A percentile compares a stretch with the other conserved stretches of the same genome.
phyloP scores from a whole-genome alignment of 1,140 invertebrate species.

The Drosophila persimilis region DNA sequence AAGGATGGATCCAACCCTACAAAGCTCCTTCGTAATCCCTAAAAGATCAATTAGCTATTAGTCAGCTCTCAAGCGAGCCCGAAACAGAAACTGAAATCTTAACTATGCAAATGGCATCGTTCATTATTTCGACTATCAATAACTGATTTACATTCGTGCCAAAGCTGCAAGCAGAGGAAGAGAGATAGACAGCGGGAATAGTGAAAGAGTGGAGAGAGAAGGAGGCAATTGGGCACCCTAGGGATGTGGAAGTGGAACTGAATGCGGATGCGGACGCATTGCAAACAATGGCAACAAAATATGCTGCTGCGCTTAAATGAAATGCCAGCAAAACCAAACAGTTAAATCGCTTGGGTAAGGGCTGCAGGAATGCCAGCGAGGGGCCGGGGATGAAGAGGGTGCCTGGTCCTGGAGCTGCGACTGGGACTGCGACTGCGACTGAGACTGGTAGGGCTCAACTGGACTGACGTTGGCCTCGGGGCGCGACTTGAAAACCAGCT shows the following conservation, averaged over 20 bases:
- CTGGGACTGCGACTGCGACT: background rate
- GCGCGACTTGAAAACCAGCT: constrained; percentile 69
- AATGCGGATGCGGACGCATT: constrained; percentile 56
- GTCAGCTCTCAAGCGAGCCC: constrained; percentile 4
- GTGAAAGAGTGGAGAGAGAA: background rate
- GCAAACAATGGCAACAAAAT: constrained; percentile 79
- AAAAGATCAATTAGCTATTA: constrained; percentile 15
- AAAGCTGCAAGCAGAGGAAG: constrained; percentile 26
- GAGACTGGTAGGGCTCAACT: constrained; percentile 6
- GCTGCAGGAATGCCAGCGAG: constrained; percentile 28
- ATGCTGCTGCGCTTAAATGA: constrained; percentile 76
- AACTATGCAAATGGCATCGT: constrained; percentile 51
- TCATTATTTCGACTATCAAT: constrained; percentile 76
- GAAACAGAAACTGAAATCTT: background rate
- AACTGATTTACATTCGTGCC: constrained; percentile 75
- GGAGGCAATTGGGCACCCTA: constrained; percentile 20
- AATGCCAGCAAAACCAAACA: constrained; percentile 77
- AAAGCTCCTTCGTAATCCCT: constrained; percentile 1
- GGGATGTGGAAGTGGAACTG: constrained; percentile 13
- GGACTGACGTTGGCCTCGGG: constrained; percentile 53
- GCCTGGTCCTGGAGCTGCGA: background rate
- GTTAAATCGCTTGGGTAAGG: constrained; percentile 54
- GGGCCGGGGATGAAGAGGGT: background rate
- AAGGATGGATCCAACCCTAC: constrained; percentile 6
- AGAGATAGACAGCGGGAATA: too few species aligned